phyloP scores from a whole-genome alignment of 2,888 invertebrate genomes.

The Ligdia adustata region DNA sequence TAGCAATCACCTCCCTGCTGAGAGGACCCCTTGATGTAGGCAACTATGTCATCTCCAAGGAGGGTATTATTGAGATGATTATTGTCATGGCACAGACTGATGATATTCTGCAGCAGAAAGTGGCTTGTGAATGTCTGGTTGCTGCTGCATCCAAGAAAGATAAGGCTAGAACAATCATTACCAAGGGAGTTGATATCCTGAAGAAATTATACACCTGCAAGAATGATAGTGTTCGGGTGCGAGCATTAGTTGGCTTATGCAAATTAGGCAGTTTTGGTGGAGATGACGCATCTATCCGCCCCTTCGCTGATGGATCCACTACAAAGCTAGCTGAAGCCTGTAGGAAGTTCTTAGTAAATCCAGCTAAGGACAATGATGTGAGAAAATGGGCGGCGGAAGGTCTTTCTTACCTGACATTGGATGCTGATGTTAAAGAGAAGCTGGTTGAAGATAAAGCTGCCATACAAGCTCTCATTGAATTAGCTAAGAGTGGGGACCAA shows the following conservation, averaged over 20 bases:
- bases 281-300: conserved; percentile 95
- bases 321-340: conserved; percentile 97
- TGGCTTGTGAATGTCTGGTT: conserved; percentile 98
- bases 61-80: conserved; percentile 97
- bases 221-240: conserved; percentile 94
- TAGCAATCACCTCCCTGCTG: conserved; percentile 94
- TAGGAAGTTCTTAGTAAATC: conserved; percentile 94
- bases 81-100: conserved; percentile 97
- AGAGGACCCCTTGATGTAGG: conserved; percentile 97
- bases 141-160: conserved; percentile 99
- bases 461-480: conserved; percentile 92
- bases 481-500: conserved; percentile 94
- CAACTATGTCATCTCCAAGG: conserved; percentile 91
- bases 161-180: conserved; percentile 95
- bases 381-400: conserved; percentile 99
- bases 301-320: conserved; percentile 98
- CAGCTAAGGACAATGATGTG: conserved; percentile 93
- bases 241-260: conserved; percentile 96
- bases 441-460: conserved; percentile 93
- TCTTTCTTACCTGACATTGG: conserved; percentile 96
- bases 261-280: conserved; percentile 98
- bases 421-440: conserved; percentile 99
- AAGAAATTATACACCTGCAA: conserved; percentile 95
- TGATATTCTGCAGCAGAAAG: conserved; percentile 94
- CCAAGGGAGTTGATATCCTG: conserved; percentile 95